These are phyloP conservation scores for Adela reaumurella DNA, from an alignment of 2,888 invertebrate species.

Conservation along the genomic window DNA sequence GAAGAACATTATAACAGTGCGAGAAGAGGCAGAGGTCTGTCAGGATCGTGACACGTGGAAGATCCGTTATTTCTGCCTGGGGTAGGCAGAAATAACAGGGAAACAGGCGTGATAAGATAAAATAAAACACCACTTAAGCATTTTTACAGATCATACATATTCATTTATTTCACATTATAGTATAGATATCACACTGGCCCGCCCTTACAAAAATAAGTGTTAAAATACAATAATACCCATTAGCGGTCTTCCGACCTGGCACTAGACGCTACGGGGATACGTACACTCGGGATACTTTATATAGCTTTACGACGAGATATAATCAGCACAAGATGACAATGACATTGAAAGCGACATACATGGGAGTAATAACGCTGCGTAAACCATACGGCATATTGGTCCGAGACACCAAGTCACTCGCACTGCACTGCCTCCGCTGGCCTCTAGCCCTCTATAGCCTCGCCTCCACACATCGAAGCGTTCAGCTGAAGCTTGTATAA, in stretches of 20 bases:
- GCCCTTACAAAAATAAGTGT: constrained; percentile 57
- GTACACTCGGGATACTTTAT: constrained; percentile 28
- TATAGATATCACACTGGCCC: constrained; percentile 58
- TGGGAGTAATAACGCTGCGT: constrained; percentile 38
- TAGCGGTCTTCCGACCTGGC: constrained; percentile 9
- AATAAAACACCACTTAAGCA: constrained; percentile 36
- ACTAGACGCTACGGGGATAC: constrained; percentile 54
- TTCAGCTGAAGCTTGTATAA: neutral
- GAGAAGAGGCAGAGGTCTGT: no score
- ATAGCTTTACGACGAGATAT: constrained; percentile 46
- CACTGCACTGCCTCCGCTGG: no score
- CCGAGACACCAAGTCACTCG: constrained; percentile 52
- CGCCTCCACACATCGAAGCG: neutral
- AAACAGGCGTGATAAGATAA: no score
- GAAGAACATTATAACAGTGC: no score
- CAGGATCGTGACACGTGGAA: no score
- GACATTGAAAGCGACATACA: constrained; percentile 54
- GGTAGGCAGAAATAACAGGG: no score
- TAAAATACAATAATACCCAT: constrained; percentile 48
- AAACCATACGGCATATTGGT: no score
- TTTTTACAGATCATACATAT: constrained; percentile 58
- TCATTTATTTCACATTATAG: constrained; percentile 54
- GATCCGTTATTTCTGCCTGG: no score
- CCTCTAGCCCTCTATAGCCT: no score
- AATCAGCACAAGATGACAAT: constrained; percentile 46